Conservation (phyloP, 2,797 vertebrate species). For the Coranthus polyacanthus region DNA sequence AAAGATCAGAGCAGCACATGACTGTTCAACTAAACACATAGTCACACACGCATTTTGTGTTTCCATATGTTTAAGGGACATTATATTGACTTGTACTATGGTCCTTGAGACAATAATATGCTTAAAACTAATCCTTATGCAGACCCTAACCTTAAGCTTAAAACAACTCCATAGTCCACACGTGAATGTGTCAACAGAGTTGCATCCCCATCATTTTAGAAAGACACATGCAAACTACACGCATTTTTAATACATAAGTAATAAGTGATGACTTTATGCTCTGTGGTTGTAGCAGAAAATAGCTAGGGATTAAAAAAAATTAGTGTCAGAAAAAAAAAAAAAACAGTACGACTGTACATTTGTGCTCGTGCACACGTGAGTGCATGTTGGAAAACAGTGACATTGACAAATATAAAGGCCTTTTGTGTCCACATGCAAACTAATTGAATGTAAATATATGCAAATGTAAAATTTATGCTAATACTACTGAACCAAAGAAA, state of each 20-base stretch:
- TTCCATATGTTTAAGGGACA: too few species aligned
- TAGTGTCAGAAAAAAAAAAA: slow-evolving; percentile 20
- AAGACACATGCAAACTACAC: background rate
- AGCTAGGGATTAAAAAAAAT: slow-evolving; percentile 18
- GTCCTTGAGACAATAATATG: too few species aligned
- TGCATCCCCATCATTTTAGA: too few species aligned
- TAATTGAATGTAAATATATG: slow-evolving; percentile 59
- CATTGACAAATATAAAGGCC: slow-evolving; percentile 34
- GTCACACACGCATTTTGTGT: too few species aligned
- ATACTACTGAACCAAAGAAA: too few species aligned
- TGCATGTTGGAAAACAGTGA: slow-evolving; percentile 23
- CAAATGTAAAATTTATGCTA: slow-evolving; percentile 30
- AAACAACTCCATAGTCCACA: too few species aligned
- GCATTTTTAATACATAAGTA: background rate
- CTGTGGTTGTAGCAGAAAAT: background rate
- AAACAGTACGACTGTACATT: too few species aligned
- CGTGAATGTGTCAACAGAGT: too few species aligned
- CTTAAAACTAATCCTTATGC: too few species aligned
- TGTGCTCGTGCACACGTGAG: too few species aligned
- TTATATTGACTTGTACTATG: too few species aligned
- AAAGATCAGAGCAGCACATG: slow-evolving; percentile 27
- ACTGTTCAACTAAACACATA: background rate
- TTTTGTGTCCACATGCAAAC: slow-evolving; percentile 46
- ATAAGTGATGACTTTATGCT: slow-evolving; percentile 25
- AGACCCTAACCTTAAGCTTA: too few species aligned